A percentile compares a stretch with the other conserved stretches of the same genome.
These are phyloP conservation scores for Plagiodera versicolora DNA, from an alignment of 2,888 invertebrate species.

Conservation along the genomic window DNA sequence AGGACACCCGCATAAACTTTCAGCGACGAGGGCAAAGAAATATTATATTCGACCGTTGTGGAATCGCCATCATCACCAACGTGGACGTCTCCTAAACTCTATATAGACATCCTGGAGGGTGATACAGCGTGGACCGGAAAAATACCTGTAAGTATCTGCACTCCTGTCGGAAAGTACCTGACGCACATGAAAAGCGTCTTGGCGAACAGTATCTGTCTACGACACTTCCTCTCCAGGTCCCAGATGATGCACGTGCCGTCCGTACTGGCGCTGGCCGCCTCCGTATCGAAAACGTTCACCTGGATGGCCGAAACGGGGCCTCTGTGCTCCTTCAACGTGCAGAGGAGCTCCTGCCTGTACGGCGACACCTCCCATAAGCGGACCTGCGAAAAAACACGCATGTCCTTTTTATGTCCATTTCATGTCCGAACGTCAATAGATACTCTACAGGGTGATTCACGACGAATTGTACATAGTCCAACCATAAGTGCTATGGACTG, in stretches of 20 bases:
- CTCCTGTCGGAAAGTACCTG: slow-evolving; percentile 68
- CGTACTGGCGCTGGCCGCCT: slow-evolving; percentile 86
- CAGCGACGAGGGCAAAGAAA: no score
- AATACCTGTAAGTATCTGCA: slow-evolving; percentile 61
- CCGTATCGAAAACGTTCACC: slow-evolving; percentile 73
- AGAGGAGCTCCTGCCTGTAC: slow-evolving; percentile 66
- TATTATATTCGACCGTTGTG: no score
- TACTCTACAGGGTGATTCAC: no score
- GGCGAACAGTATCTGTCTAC: slow-evolving; percentile 83
- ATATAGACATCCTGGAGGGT: neutral
- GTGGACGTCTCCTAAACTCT: no score
- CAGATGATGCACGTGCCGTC: slow-evolving; percentile 94
- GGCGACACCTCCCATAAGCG: slow-evolving; percentile 77
- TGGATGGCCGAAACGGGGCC: slow-evolving; percentile 83
- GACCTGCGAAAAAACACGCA: slow-evolving; percentile 64
- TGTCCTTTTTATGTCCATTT: no score
- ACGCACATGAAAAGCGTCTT: slow-evolving; percentile 84
- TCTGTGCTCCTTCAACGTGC: slow-evolving; percentile 87
- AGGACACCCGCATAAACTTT: no score
- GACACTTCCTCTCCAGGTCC: slow-evolving; percentile 73
- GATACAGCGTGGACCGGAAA: neutral
- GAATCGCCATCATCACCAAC: neutral
- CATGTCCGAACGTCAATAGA: no score
- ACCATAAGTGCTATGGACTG: no score
- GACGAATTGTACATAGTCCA: no score